Conservation (phyloP, 1,140 invertebrate species). For the Fragariocoptes setiger region DNA sequence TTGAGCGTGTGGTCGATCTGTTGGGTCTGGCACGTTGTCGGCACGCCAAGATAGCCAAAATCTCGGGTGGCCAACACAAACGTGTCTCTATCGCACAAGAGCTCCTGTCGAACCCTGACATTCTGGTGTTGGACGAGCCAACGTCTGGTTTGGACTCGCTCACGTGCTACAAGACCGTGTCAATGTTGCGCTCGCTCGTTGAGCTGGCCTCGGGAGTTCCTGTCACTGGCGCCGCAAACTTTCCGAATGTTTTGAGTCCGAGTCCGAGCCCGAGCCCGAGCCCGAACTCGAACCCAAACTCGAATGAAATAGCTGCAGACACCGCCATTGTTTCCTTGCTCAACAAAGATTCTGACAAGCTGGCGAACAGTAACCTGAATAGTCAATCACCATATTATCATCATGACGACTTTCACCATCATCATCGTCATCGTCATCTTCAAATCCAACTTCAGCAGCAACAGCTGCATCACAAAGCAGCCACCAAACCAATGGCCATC, state of each 20-base stretch:
- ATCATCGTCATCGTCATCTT: too few relatives aligned
- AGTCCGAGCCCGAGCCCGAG: too few relatives aligned
- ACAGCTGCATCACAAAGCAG: neutral
- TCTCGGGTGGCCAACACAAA: conserved; percentile 51
- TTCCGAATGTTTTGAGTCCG: too few relatives aligned
- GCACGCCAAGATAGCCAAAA: neutral
- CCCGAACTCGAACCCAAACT: too few relatives aligned
- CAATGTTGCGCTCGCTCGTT: conserved; percentile 20
- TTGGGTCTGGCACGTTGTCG: neutral
- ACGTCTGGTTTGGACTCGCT: conserved; percentile 16
- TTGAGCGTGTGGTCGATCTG: neutral
- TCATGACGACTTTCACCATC: too few relatives aligned
- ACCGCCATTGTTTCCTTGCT: too few relatives aligned
- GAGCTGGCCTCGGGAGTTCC: conserved; percentile 19
- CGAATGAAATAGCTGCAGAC: too few relatives aligned
- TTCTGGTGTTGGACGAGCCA: conserved; percentile 42
- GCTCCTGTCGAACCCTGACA: conserved; percentile 57
- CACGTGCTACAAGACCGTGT: conserved; percentile 35
- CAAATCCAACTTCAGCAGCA: neutral
- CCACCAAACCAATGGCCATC: conserved; percentile 22
- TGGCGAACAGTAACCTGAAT: too few relatives aligned
- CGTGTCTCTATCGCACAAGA: conserved; percentile 73
- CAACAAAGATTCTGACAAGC: too few relatives aligned
- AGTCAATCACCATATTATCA: too few relatives aligned
- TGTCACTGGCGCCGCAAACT: too few relatives aligned